Base-by-base conservation (phyloP, 2,797 vertebrate genomes). In the Aulostomus chinensis region DNA sequence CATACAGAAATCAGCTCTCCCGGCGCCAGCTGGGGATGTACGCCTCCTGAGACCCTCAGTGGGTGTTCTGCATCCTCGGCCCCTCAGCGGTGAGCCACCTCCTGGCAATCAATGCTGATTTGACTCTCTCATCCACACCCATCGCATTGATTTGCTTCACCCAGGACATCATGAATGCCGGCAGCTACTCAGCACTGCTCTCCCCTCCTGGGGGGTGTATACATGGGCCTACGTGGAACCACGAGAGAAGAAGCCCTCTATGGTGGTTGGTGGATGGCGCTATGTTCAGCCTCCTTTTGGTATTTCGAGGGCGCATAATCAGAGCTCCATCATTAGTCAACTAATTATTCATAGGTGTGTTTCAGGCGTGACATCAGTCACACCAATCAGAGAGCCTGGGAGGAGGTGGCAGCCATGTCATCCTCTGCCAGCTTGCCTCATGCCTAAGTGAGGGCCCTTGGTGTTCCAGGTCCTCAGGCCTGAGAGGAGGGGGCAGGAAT, bases 91-190 rank as follows among this genome's bases (percentile, higher is more conserved):
- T 3, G 14, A 28, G 52, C 69, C 31, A 10, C 70, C 58, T 73
- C 50, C 65, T 60, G 58, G 73, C 78, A 80, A 87, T 89, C 82
- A 70, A 74, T 82, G 75, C 65, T 85, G 48, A 80, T 85, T 88
- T 88, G 67, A 82, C 79, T 80, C 76, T 57, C 77, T 86, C 73
- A 70, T 80, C 71, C 73, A 79, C 82, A 80, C 76, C 73, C 66
- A 50, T 61, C 17, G 1, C 68, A 85, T 85, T 73, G 80, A 89
- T 86, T 81, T 51, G 45, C 33, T 69, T 58, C 25, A 7, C 57
- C 59, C 51, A 37, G 59, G 65, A 78, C 69, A 68, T 83, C 58
- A 41, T 65, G 68, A 60, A 68, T 55, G 49, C 53, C 81, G 50
- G 55, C 71, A 57, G 71, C 31, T 43, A 58, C 54, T 57, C 48